phyloP scores from a whole-genome alignment of 2,888 invertebrate genomes.

The Amiota minor region DNA sequence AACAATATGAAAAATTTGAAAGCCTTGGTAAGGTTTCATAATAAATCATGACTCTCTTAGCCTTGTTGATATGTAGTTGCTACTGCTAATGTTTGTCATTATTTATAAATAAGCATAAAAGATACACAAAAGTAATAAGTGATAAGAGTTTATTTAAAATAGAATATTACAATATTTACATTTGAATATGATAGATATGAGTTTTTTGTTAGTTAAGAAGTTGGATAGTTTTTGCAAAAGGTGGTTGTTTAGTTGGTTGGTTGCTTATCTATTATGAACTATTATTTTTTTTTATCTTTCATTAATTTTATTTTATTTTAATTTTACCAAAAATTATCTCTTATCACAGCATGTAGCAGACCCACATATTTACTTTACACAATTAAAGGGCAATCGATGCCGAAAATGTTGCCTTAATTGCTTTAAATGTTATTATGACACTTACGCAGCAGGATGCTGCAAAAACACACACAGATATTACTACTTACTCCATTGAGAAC shows the following conservation, averaged over 20 bases:
- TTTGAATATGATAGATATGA: constrained; percentile 17
- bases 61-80: neutral
- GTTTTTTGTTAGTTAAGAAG: neutral
- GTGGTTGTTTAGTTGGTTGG: neutral
- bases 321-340: neutral
- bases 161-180: neutral
- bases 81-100: constrained; percentile 23
- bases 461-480: no score
- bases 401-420: constrained; percentile 63
- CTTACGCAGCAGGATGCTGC: constrained; percentile 55
- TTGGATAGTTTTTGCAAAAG: no score
- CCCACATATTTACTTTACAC: no score
- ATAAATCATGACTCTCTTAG: constrained; percentile 26
- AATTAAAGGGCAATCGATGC: constrained; percentile 33
- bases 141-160: neutral
- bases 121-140: neutral
- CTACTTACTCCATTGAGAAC: no score
- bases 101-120: constrained; percentile 25
- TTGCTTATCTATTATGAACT: neutral
- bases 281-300: neutral
- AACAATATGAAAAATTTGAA: no score
- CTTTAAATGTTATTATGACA: constrained; percentile 69
- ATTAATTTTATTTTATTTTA: neutral
- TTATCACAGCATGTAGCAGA: no score
- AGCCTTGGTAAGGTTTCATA: neutral